Conservation (phyloP, 1,140 invertebrate genomes). For the Leptoteleia sp. region DNA sequence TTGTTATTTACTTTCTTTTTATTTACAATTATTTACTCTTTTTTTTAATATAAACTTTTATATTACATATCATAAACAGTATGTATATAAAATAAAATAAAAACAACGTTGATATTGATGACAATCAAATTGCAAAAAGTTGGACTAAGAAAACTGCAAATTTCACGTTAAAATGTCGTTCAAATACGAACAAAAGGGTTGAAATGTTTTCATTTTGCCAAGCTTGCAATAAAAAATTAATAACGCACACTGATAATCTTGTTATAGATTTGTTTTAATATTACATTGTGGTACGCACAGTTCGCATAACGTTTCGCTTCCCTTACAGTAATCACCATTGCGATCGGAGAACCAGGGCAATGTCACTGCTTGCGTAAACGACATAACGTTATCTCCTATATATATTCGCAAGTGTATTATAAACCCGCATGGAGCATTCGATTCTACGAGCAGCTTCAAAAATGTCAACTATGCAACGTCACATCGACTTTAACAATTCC, state of each 20-base stretch:
- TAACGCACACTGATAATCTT: constrained; percentile 26
- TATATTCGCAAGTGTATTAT: constrained; percentile 36
- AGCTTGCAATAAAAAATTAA: constrained; percentile 38
- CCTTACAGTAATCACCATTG: constrained; percentile 46
- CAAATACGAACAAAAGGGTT: background rate
- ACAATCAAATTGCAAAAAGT: background rate
- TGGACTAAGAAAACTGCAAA: background rate
- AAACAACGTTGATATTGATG: background rate
- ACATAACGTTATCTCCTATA: constrained; percentile 51
- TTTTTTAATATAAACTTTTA: too few relatives aligned
- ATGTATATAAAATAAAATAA: too few relatives aligned
- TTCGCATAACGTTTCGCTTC: constrained; percentile 25
- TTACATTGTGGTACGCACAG: constrained; percentile 21
- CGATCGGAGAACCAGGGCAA: constrained; percentile 49
- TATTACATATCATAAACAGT: too few relatives aligned
- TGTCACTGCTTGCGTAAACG: constrained; percentile 57
- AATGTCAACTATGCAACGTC: constrained; percentile 37
- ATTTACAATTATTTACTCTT: too few relatives aligned
- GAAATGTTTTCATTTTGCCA: background rate
- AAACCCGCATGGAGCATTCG: constrained; percentile 35
- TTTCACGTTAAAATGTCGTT: background rate
- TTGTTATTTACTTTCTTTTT: too few relatives aligned
- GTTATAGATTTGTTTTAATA: constrained; percentile 39
- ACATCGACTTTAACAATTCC: constrained; percentile 24
- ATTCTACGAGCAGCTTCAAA: constrained; percentile 26